These are phyloP conservation scores for Adelognathus sp. DNA, from an alignment of 2,888 invertebrate species.

Conservation along the genomic window DNA sequence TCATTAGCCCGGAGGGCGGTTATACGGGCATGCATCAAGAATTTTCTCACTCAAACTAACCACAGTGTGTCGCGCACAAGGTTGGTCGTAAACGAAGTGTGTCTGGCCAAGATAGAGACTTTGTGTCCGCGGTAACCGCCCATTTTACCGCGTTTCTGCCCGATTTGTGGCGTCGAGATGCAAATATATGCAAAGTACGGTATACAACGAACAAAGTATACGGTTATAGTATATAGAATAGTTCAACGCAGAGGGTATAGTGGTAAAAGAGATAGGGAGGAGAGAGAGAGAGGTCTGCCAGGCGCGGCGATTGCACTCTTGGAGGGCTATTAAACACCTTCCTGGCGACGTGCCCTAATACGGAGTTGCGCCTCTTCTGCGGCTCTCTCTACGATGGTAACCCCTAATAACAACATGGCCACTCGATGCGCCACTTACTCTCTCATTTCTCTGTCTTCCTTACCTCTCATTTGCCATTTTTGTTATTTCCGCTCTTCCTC, in stretches of 20 bases:
- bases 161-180: conserved; percentile 73
- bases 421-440: conserved; percentile 46
- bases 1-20: conserved; percentile 33
- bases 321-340: conserved; percentile 79
- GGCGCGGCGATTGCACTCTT: conserved; percentile 75
- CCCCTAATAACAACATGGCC: conserved; percentile 69
- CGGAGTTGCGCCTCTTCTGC: conserved; percentile 51
- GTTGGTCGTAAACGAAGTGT: conserved; percentile 36
- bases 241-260: too few relatives aligned
- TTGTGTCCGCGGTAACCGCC: conserved; percentile 61
- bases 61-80: neutral
- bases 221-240: conserved; percentile 20
- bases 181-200: conserved; percentile 79
- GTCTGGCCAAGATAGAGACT: conserved; percentile 63
- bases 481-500: conserved; percentile 2
- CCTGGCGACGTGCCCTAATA: conserved; percentile 74
- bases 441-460: conserved; percentile 8
- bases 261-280: conserved; percentile 15
- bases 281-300: too few relatives aligned
- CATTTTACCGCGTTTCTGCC: conserved; percentile 62
- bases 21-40: conserved; percentile 1
- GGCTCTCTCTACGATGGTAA: conserved; percentile 35
- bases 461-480: neutral
- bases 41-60: neutral
- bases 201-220: conserved; percentile 54